Conservation (phyloP, 1,140 invertebrate genomes). For the Zaprionus inermis region DNA sequence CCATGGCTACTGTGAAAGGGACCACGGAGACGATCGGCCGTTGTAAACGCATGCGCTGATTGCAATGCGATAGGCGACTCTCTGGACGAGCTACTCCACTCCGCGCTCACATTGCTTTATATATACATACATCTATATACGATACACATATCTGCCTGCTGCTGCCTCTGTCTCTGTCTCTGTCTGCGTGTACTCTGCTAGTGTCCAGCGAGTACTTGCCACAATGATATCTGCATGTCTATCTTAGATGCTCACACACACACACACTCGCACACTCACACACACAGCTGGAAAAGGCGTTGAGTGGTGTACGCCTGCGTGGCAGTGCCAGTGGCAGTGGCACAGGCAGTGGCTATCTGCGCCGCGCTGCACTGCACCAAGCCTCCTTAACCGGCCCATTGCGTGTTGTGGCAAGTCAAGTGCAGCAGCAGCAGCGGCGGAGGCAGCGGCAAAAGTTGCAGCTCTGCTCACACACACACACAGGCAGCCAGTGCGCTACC, state of each 20-base stretch:
- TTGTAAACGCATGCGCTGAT: slow-evolving; percentile 82
- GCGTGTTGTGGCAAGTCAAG: slow-evolving; percentile 81
- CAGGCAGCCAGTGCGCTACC: slow-evolving; percentile 46
- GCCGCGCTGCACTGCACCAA: slow-evolving; percentile 53
- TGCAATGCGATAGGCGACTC: slow-evolving; percentile 71
- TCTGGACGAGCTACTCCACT: slow-evolving; percentile 44
- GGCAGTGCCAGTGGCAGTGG: slow-evolving; percentile 54
- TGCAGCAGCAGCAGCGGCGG: slow-evolving; percentile 58
- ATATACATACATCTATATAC: slow-evolving; percentile 57
- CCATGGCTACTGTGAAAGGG: slow-evolving; percentile 75
- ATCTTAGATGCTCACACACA: slow-evolving; percentile 73
- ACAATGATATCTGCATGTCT: slow-evolving; percentile 83
- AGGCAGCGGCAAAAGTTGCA: slow-evolving; percentile 19
- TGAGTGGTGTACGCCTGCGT: slow-evolving; percentile 81
- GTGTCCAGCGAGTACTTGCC: slow-evolving; percentile 80
- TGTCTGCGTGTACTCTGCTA: slow-evolving; percentile 68
- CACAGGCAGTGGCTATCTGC: slow-evolving; percentile 34
- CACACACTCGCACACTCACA: slow-evolving; percentile 28
- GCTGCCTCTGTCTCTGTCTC: not conserved
- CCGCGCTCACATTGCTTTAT: not conserved
- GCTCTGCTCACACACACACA: slow-evolving; percentile 51
- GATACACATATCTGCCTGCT: not conserved
- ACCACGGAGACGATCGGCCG: slow-evolving; percentile 63
- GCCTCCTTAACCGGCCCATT: slow-evolving; percentile 63
- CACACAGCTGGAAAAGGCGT: slow-evolving; percentile 61